phyloP scores from a whole-genome alignment of 2,888 invertebrate species.

The Campaea margaritaria region DNA sequence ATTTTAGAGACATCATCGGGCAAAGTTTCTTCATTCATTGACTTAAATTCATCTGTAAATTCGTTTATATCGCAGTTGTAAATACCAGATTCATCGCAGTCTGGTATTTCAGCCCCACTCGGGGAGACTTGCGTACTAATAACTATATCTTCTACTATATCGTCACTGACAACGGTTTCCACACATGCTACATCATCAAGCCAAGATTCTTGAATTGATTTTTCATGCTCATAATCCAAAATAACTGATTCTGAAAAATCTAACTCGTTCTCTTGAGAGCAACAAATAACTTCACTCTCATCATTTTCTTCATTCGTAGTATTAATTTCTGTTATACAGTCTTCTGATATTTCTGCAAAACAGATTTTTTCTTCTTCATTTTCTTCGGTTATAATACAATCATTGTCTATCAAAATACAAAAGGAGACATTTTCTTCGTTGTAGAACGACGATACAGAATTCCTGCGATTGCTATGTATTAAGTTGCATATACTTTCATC shows the following conservation, averaged over 20 bases:
- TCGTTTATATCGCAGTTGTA: slow-evolving; percentile 51
- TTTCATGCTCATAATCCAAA: slow-evolving; percentile 53
- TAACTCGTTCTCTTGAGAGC: slow-evolving; percentile 36
- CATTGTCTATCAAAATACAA: slow-evolving; percentile 76
- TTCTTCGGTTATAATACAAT: slow-evolving; percentile 72
- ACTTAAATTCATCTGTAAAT: slow-evolving; percentile 61
- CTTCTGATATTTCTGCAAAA: slow-evolving; percentile 63
- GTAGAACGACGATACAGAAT: slow-evolving; percentile 72
- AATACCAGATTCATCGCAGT: slow-evolving; percentile 47
- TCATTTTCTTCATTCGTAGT: slow-evolving; percentile 41
- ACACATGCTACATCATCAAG: slow-evolving; percentile 77
- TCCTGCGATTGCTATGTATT: slow-evolving; percentile 69
- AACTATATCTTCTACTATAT: slow-evolving; percentile 70
- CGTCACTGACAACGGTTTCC: slow-evolving; percentile 78
- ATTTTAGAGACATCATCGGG: slow-evolving; percentile 64
- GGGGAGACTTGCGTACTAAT: slow-evolving; percentile 61
- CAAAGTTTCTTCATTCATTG: slow-evolving; percentile 68
- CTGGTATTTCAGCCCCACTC: slow-evolving; percentile 46
- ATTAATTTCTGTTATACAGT: slow-evolving; percentile 51
- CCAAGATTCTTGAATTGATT: slow-evolving; percentile 67
- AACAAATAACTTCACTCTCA: slow-evolving; percentile 17
- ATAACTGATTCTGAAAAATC: slow-evolving; percentile 51
- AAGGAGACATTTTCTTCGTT: slow-evolving; percentile 74
- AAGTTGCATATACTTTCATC: slow-evolving; percentile 60
- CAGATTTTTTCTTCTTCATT: slow-evolving; percentile 64